These are phyloP conservation scores for Lonchura striata DNA, from an alignment of 2,113 vertebrate species.

Conservation along the genomic window DNA sequence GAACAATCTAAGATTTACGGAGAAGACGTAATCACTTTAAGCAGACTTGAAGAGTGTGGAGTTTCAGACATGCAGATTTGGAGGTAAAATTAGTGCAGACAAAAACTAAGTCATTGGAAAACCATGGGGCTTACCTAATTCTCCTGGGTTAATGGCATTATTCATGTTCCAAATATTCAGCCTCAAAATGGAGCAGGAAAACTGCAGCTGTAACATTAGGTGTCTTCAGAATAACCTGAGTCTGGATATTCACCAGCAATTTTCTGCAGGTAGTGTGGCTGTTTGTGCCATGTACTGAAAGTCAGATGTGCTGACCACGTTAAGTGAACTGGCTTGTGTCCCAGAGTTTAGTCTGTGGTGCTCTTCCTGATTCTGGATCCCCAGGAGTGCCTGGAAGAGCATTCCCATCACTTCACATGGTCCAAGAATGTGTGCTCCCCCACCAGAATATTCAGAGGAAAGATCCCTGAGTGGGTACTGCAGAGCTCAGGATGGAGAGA, in stretches of 20 bases:
- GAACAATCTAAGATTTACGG: constrained; percentile 53
- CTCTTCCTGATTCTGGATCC: background rate
- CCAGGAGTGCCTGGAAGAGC: background rate
- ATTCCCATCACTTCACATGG: background rate
- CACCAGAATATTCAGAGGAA: background rate
- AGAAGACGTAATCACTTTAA: constrained; percentile 35
- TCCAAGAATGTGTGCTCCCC: background rate
- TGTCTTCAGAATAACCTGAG: background rate
- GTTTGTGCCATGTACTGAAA: background rate
- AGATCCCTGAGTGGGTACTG: background rate
- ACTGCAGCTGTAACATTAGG: background rate
- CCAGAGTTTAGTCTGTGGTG: background rate
- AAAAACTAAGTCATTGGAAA: constrained; percentile 52
- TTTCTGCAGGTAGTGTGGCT: background rate
- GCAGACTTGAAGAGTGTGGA: constrained; percentile 34
- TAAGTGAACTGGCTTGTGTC: background rate
- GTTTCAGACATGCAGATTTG: constrained; percentile 48
- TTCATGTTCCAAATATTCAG: constrained; percentile 12
- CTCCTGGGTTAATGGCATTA: constrained; percentile 11
- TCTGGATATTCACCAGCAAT: background rate
- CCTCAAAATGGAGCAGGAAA: background rate
- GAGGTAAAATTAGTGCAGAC: constrained; percentile 26
- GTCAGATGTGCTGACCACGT: background rate
- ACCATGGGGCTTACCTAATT: constrained; percentile 10
- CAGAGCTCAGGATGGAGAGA: background rate